Evolutionary conservation across 2,113 vertebrate genomes (phyloP), one percentile per base, ranked within the genome.

Genomic region (Embiotoca jacksoni): DNA sequence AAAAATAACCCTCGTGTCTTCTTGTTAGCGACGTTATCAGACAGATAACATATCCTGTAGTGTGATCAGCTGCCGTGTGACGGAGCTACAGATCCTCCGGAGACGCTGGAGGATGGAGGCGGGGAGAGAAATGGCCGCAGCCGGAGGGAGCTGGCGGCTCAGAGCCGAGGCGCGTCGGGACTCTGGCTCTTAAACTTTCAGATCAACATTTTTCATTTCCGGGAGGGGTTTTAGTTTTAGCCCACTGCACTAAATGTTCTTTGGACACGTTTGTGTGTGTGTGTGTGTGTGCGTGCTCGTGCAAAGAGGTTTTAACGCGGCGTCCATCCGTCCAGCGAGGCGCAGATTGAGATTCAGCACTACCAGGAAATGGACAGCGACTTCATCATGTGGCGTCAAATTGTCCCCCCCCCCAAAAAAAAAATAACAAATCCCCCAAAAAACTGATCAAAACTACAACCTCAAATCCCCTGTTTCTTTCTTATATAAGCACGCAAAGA

Each of bases 351-450:
- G 74, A 32, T 86, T 94, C 93, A 93, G 93, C 88, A 94, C 94
- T 83, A 72, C 36, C 5, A 31, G 62, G 41, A 64, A 78, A 1
- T 6, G 93, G 85, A 95, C 92, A 94, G 93, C 93, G 86, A 80
- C 87, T 30, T 14, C 6, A 41, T 23, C 23, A 23, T 23, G 23
- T 23, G 23, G 23, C 23, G 23, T 23, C 23, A 23, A 23, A 23
- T 23, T 23, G 23, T 23, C 23, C 23, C 23, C 23, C 23, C 23
- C 23, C 23, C 23, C 23, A 23, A 23, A 23, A 23, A 8, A 41
- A 2, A 23, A 23, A 8, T 5, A 2, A 0, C 39, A 41, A 10
- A 6, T 44, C 41, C 41, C 8, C 1, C 41, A 44, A 44, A 44
- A 2, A 2, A 1, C 37, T 39, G 5, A 23, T 23, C 23, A 23